A percentile compares a stretch with the other conserved stretches of the same genome.
These are phyloP conservation scores for Drosophila pseudoananassae DNA, from an alignment of 1,140 invertebrate genomes.

Conservation along the genomic window DNA sequence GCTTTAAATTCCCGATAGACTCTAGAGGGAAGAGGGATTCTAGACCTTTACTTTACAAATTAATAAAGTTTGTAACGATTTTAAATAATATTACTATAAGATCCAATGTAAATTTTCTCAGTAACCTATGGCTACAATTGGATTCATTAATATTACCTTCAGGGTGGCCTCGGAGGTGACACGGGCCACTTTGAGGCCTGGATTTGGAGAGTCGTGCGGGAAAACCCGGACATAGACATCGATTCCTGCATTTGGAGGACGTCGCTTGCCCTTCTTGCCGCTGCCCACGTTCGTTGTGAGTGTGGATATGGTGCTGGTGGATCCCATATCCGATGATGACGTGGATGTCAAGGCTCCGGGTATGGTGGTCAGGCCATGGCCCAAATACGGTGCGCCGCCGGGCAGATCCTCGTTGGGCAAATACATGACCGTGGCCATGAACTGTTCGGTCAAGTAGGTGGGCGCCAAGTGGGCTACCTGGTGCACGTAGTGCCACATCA, in stretches of 20 bases:
- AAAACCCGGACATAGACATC: slow-evolving; percentile 88
- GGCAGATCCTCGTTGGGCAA: slow-evolving; percentile 63
- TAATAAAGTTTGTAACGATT: too few species aligned
- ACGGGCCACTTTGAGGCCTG: slow-evolving; percentile 87
- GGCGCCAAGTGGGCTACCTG: slow-evolving; percentile 91
- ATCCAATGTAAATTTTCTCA: too few species aligned
- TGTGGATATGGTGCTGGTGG: slow-evolving; percentile 45
- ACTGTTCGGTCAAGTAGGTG: slow-evolving; percentile 92
- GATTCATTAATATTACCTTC: too few species aligned
- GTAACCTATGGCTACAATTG: too few species aligned
- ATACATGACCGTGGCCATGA: slow-evolving; percentile 86
- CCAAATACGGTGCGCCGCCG: slow-evolving; percentile 13
- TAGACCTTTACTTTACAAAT: too few species aligned
- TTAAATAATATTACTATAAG: too few species aligned
- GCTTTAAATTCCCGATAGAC: too few species aligned
- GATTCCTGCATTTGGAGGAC: slow-evolving; percentile 31
- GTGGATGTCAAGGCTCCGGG: slow-evolving; percentile 37
- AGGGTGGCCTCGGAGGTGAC: slow-evolving; percentile 67
- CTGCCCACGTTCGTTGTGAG: slow-evolving; percentile 11
- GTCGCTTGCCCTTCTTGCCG: slow-evolving; percentile 23
- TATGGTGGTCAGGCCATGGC: slow-evolving; percentile 6
- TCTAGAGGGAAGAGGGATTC: too few species aligned
- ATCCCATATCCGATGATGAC: slow-evolving; percentile 40
- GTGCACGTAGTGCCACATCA: slow-evolving; percentile 91
- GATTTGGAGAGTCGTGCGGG: slow-evolving; percentile 88